Evolutionary conservation across 2,797 vertebrate species (phyloP).

Genomic region (Periparus ater): DNA sequence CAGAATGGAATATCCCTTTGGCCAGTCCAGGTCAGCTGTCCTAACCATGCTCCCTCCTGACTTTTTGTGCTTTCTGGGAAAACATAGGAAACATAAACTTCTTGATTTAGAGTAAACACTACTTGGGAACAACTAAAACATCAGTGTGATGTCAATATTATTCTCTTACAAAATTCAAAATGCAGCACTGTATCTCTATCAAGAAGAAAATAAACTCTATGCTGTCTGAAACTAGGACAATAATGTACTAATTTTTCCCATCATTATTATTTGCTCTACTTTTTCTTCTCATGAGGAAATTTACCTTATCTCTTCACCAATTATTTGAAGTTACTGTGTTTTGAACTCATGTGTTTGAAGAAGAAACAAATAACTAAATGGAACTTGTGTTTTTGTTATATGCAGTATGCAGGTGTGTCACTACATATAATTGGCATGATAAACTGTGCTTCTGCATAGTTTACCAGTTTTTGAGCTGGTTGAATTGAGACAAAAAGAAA

Average conservation of each 20-base stretch:
- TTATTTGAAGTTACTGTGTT: neutral
- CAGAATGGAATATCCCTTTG: neutral
- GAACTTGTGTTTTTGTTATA: neutral
- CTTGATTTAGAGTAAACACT: neutral
- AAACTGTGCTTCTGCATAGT: neutral
- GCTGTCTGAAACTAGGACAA: neutral
- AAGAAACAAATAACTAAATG: neutral
- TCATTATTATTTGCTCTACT: neutral
- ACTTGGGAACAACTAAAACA: neutral
- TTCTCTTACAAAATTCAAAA: neutral
- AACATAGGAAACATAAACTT: neutral
- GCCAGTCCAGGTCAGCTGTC: neutral
- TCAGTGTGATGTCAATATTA: neutral
- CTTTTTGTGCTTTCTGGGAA: neutral
- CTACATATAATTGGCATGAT: neutral
- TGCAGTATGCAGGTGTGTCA: fast-evolving
- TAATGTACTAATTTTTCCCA: neutral
- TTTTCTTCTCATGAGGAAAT: neutral
- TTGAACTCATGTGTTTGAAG: neutral
- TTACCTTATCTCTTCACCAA: neutral
- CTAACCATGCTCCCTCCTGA: neutral
- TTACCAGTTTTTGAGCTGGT: neutral
- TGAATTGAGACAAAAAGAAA: neutral
- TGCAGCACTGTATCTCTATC: fast-evolving
- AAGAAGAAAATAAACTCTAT: neutral